Base-by-base conservation (phyloP, 2,113 vertebrate genomes). In the Ranitomeya variabilis region DNA sequence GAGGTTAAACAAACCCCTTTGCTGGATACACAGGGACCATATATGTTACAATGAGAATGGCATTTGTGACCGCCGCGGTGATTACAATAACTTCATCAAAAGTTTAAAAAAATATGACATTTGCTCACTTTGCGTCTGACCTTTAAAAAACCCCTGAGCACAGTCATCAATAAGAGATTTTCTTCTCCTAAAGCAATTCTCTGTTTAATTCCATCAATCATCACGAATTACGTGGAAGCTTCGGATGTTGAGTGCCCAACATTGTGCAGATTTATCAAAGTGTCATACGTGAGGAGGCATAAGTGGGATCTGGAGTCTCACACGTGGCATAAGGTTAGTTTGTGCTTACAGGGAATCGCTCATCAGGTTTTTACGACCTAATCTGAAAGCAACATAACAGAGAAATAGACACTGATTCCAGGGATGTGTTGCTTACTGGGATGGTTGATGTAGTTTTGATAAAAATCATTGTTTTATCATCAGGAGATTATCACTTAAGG, bases 31-130 rank as follows among this genome's bases (percentile, higher is more conserved):
- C 10, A 69, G n/a, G 64, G 52, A 51, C 45, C 18, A 14, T 23
- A 84, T 84, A 54, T 2, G 71, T 69, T 84, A 71, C 21, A 54
- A 55, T 23, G 55, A 55, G 54, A 84, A 76, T 52, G 64, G 31
- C n/a, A 26, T 67, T 84, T 51, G 73, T 55, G 45, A 26, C 45
- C 82, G 23, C 64, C 26, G 45, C 26, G 82, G 52, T 71, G 64
- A 84, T n/a, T 54, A 83, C 3, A 83, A 51, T 83, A 69, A 83
- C 64, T 62, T 80, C 60, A 81, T 71, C 64, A 84, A n/a, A 71
- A 21, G 31, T 21, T 14, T 55, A 71, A 55, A 54, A 55, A 71
- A 69, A 52, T 69, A 6, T 84, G 45, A 84, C 64, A 84, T 84
- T 84, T 71, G 4, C 64, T 52, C 19, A 71, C 37, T 71, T 54